phyloP scores from a whole-genome alignment of 1,140 invertebrate species.

The Drosophila truncata region DNA sequence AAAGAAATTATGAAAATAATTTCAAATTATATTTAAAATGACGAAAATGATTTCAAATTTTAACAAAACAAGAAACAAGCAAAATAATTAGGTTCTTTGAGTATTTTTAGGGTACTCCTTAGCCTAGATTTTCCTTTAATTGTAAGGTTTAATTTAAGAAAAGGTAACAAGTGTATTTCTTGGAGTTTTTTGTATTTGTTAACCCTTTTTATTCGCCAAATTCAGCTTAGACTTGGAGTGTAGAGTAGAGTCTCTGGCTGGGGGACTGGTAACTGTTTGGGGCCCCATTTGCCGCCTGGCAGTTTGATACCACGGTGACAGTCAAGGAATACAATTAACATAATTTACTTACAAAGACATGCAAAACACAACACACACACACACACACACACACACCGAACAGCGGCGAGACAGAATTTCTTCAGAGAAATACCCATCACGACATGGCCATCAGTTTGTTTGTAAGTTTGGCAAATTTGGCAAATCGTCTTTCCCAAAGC shows the following conservation, averaged over 20 bases:
- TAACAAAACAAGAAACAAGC: too few species aligned
- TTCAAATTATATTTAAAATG: too few species aligned
- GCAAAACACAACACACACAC: constrained; percentile 25
- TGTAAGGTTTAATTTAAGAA: too few species aligned
- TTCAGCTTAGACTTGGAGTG: neutral
- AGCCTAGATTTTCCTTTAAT: neutral
- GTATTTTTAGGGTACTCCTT: too few species aligned
- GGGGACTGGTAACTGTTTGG: constrained; percentile 13
- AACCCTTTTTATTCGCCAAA: constrained; percentile 1
- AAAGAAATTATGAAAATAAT: too few species aligned
- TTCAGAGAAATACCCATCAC: constrained; percentile 50
- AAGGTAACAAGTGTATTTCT: too few species aligned
- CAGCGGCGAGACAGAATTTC: constrained; percentile 19
- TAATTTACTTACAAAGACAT: constrained; percentile 77
- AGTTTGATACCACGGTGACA: constrained; percentile 61
- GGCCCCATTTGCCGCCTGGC: constrained; percentile 13
- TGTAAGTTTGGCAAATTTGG: constrained; percentile 75
- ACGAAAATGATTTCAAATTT: too few species aligned
- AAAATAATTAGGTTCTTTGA: too few species aligned
- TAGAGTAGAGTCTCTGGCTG: neutral
- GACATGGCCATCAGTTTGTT: constrained; percentile 59
- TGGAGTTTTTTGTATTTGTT: neutral
- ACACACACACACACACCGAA: constrained; percentile 6
- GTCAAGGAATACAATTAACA: constrained; percentile 80
- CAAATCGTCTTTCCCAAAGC: constrained; percentile 56